Conservation (phyloP, 1,140 invertebrate species). For the Drosophila nebulosa region DNA sequence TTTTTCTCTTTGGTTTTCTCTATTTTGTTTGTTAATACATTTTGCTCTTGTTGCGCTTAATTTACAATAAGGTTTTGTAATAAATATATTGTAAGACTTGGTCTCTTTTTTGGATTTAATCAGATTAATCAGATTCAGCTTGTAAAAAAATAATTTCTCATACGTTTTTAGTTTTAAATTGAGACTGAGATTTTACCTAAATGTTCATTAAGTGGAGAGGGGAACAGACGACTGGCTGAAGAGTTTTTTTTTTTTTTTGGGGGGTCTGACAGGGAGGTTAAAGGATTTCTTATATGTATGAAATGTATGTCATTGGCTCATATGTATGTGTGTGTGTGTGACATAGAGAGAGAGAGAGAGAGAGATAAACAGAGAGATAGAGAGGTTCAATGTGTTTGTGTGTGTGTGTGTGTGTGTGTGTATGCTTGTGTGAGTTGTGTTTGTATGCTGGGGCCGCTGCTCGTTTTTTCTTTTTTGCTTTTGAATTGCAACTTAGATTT, state of each 20-base stretch:
- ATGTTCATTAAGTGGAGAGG: neutral
- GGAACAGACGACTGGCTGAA: too few relatives aligned
- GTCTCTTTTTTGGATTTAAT: constrained; percentile 30
- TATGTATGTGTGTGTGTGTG: constrained; percentile 21
- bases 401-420: constrained; percentile 11
- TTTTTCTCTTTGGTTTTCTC: constrained; percentile 71
- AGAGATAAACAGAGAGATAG: constrained; percentile 2
- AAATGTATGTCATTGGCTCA: constrained; percentile 68
- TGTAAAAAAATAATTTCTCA: constrained; percentile 6
- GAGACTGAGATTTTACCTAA: neutral
- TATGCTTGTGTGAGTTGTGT: constrained; percentile 28
- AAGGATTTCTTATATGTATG: constrained; percentile 30
- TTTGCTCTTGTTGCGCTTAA: constrained; percentile 58
- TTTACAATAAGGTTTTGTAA: constrained; percentile 80
- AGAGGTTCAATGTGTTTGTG: neutral
- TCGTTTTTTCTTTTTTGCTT: constrained; percentile 14
- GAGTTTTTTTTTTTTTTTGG: constrained; percentile 7
- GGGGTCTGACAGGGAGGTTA: neutral
- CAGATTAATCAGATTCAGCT: constrained; percentile 8
- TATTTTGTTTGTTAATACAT: constrained; percentile 19
- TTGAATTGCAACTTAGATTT: constrained; percentile 69
- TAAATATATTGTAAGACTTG: constrained; percentile 42
- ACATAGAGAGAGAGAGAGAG: constrained; percentile 14
- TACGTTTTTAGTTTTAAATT: constrained; percentile 17
- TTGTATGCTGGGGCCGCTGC: constrained; percentile 26